Conservation (phyloP, 2,888 invertebrate genomes). For the Phyllotreta striolata region DNA sequence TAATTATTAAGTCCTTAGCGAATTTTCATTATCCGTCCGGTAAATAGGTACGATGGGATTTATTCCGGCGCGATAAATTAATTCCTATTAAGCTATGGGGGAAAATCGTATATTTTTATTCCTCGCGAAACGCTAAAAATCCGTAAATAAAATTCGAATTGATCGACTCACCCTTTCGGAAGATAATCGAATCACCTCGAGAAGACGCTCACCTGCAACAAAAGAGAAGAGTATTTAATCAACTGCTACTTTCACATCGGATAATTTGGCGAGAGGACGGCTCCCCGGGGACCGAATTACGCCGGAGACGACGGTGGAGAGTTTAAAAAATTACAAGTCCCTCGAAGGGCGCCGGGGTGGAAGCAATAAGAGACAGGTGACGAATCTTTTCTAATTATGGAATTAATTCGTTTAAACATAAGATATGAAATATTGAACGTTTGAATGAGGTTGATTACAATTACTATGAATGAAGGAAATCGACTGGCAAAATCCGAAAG, state of each 20-base stretch:
- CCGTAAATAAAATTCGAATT: no score
- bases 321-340: constrained; percentile 11
- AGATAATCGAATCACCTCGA: no score
- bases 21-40: no score
- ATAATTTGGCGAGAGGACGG: constrained; percentile 45
- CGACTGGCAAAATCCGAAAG: neutral
- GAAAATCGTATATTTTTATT: no score
- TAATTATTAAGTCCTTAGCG: neutral
- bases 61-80: no score
- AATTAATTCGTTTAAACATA: neutral
- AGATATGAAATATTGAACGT: no score
- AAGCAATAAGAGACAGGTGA: neutral
- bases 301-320: constrained; percentile 42
- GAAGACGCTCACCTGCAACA: constrained; percentile 46
- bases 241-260: constrained; percentile 37
- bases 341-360: neutral
- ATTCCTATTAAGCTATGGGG: no score
- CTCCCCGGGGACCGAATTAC: constrained; percentile 43
- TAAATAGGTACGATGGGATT: no score
- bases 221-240: constrained; percentile 44
- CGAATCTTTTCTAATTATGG: constrained; percentile 3
- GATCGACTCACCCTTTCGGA: no score
- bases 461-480: no score
- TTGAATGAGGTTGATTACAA: no score
- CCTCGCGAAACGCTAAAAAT: no score